Evolutionary conservation across 2,797 vertebrate genomes (phyloP).

Genomic region (Alosa sapidissima): DNA sequence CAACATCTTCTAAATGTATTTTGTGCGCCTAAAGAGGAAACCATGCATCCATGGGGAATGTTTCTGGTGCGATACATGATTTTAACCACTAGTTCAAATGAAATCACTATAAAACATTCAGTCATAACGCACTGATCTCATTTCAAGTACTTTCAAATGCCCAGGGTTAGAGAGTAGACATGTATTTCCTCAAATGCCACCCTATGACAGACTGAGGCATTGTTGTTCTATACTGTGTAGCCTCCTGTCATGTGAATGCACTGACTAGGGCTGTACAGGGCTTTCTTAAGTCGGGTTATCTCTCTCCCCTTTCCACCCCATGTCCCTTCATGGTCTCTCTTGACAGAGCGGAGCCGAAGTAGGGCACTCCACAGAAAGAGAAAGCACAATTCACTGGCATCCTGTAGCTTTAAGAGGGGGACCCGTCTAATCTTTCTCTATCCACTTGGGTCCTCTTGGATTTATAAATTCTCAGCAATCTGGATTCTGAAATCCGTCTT

Average conservation of each 20-base stretch:
- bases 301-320: not conserved
- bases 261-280: not conserved
- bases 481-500: slow-evolving; percentile 84
- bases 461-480: slow-evolving; percentile 85
- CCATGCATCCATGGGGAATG: not conserved
- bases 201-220: not conserved
- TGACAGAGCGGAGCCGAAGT: slow-evolving; percentile 71
- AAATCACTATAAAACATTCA: not conserved
- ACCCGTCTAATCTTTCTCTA: slow-evolving; percentile 81
- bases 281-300: slow-evolving; percentile 15
- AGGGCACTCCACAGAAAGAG: slow-evolving; percentile 69
- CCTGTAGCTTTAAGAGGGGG: slow-evolving; percentile 81
- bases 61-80: not conserved
- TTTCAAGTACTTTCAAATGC: not conserved
- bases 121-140: not conserved
- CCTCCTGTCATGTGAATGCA: not conserved
- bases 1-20: not conserved
- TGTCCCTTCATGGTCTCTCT: slow-evolving; percentile 46
- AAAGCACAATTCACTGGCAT: slow-evolving; percentile 70
- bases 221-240: not conserved
- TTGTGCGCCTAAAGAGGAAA: not conserved
- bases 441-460: slow-evolving; percentile 80
- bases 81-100: not conserved
- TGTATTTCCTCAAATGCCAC: not conserved
- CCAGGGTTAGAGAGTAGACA: not conserved